phyloP scores from a whole-genome alignment of 2,113 vertebrate genomes.

The Plestiodon gilberti region DNA sequence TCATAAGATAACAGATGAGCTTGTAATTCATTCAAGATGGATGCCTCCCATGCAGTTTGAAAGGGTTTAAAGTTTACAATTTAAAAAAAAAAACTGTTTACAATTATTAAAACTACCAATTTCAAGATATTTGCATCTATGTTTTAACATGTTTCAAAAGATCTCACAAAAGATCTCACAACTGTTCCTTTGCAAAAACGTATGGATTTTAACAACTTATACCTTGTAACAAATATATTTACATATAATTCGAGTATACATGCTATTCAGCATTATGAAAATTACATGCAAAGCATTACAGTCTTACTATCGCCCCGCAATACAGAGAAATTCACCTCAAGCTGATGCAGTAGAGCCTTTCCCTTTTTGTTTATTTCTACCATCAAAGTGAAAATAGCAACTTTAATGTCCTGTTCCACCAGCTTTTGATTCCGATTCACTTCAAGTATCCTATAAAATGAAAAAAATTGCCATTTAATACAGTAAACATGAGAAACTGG shows the following conservation, averaged over 20 bases:
- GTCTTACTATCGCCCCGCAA: not conserved
- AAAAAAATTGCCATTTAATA: slow-evolving; percentile 18
- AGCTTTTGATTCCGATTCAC: slow-evolving; percentile 95
- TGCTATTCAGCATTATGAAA: not conserved
- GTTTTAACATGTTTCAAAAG: not conserved
- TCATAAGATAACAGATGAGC: not conserved
- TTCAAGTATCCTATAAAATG: slow-evolving; percentile 88
- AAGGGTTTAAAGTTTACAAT: not conserved
- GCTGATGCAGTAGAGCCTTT: slow-evolving; percentile 93
- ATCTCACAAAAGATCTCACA: not conserved
- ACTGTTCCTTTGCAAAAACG: not conserved
- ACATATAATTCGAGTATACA: not conserved
- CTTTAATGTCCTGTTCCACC: slow-evolving; percentile 97
- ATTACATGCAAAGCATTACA: not conserved
- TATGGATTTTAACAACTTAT: not conserved
- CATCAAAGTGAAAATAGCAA: slow-evolving; percentile 95
- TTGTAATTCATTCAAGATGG: not conserved
- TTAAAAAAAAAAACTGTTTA: not conserved
- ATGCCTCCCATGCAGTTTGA: not conserved
- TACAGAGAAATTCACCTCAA: slow-evolving; percentile 83
- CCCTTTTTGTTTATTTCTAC: slow-evolving; percentile 99
- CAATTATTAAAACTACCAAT: not conserved
- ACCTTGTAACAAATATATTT: not conserved
- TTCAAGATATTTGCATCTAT: not conserved
- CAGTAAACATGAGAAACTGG: not conserved